Percentiles rank a stretch among this genome's conserved stretches.
These are phyloP conservation scores for Stomatorhinus walkeri DNA, from an alignment of 2,797 vertebrate species.

Conservation along the genomic window DNA sequence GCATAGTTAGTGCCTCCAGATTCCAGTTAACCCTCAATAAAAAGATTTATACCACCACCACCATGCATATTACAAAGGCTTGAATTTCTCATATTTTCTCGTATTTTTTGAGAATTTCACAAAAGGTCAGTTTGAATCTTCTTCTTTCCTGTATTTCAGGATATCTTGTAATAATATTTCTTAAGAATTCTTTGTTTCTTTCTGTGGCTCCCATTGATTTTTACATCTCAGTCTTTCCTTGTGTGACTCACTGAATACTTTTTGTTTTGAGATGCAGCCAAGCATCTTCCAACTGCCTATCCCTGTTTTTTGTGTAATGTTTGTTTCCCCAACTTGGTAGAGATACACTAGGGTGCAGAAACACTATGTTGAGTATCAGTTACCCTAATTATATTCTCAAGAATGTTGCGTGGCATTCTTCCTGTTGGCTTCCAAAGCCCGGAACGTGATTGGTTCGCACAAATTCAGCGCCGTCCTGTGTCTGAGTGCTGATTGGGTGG, in stretches of 20 bases:
- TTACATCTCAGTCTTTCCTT: background rate
- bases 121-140: background rate
- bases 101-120: background rate
- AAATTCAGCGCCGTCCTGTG: background rate
- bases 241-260: background rate
- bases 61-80: background rate
- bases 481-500: background rate
- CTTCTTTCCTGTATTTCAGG: background rate
- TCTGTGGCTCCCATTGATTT: background rate
- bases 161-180: background rate
- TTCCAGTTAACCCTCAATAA: background rate
- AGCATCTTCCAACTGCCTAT: background rate
- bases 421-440: background rate
- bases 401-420: background rate
- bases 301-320: background rate
- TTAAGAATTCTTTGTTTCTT: background rate
- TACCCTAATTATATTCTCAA: background rate
- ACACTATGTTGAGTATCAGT: background rate
- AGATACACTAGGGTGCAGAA: background rate
- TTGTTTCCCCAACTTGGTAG: background rate
- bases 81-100: background rate
- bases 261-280: background rate
- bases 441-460: background rate
- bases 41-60: background rate
- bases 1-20: background rate